Evolutionary conservation across 2,797 vertebrate genomes (phyloP), one percentile per base, ranked within the genome.

Genomic region (Scleropages formosus): DNA sequence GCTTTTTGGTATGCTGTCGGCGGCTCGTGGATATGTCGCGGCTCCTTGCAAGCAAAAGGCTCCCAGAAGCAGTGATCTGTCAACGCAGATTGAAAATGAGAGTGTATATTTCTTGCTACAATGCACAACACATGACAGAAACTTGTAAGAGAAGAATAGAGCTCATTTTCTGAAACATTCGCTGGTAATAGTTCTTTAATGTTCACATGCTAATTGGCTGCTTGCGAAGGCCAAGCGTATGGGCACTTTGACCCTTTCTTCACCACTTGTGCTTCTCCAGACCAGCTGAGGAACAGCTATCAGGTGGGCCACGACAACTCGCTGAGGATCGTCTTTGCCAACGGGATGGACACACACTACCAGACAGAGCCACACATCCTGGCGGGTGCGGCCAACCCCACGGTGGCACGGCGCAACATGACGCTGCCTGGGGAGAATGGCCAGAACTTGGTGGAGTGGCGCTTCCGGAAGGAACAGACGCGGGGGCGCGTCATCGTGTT

Each of bases 371-470:
- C 98, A 0, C 97, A 99, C 0, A 93, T 99, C 79, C 88, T 98
- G 88, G 94, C 96, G 4, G 98, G 97, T 46, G 94, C 98, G 0
- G 95, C 96, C 75, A 98, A 96, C 81, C 97, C 98, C 0, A 98
- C 94, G 0, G 92, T 99, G 59, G 96, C 97, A 79, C 94, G 96
- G 77, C 94, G 98, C 80, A 99, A 99, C 86, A 96, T 99, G 94
- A 98, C 96, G 16, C 88, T 99, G 13, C 97, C 98, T 0, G 96
- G 96, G 20, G 96, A 98, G 78, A 95, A 96, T 0, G 96, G 97
- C 53, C 96, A 97, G 78, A 99, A 99, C 84, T 83, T 99, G 87
- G 98, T 98, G 44, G 98, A 99, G 76, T 99, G 98, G 98, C 91
- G 98, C 49, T 99, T 98, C 89, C 93, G 97, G 22, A 99, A 99